Evolutionary conservation across 1,140 invertebrate genomes (phyloP).

Genomic region (Lepidurus apus): DNA sequence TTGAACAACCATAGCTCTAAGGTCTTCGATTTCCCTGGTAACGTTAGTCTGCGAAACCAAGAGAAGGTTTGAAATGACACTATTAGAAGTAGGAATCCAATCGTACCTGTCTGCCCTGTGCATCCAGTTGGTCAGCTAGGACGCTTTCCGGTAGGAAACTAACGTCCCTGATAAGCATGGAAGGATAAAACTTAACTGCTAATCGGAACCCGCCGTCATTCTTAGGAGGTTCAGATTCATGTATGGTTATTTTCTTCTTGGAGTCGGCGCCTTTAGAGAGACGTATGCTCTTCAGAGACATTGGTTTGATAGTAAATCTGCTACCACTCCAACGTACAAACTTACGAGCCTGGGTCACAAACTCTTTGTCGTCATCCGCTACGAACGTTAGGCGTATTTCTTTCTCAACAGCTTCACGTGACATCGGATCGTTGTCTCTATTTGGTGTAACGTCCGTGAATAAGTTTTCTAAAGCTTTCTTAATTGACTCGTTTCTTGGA

Average conservation of each 20-base stretch:
- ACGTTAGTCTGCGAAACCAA: neutral
- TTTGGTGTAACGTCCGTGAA: neutral
- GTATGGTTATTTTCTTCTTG: no score
- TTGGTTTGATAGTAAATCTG: neutral
- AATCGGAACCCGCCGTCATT: neutral
- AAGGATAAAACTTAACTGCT: neutral
- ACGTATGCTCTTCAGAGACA: neutral
- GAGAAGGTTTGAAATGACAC: neutral
- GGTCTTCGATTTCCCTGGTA: neutral
- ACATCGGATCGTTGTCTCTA: neutral
- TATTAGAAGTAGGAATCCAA: neutral
- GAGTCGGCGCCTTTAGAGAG: neutral
- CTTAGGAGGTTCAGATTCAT: neutral
- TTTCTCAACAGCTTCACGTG: neutral
- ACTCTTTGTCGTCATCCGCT: neutral
- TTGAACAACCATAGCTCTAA: neutral
- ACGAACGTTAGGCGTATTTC: neutral
- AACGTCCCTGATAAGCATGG: neutral
- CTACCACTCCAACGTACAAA: neutral
- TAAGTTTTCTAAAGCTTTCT: neutral
- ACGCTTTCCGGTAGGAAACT: neutral
- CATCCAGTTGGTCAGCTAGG: neutral
- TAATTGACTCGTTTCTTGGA: neutral
- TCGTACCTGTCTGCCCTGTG: neutral
- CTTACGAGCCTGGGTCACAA: neutral